Base-by-base conservation (phyloP, 1,140 invertebrate genomes). In the Pseudomyrmex pallidus region DNA sequence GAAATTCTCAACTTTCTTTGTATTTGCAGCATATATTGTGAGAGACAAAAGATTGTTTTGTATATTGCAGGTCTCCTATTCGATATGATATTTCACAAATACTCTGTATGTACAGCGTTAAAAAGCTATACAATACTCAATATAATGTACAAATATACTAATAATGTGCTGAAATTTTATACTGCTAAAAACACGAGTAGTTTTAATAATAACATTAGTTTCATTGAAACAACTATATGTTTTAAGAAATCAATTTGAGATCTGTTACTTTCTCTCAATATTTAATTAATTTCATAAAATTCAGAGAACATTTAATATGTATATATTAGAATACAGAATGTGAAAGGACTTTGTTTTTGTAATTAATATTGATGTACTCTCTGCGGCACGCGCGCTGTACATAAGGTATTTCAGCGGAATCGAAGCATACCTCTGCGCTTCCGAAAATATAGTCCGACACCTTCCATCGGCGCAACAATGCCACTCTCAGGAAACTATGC, bases 401-500 rank as follows among this genome's bases (percentile, higher is more conserved):
- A 35, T 35, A 35, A 35, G 48, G 54, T 63, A 70, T 50, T 59
- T 59, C 4, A 7, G 66, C 22, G 54, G 25, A 17, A 15, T 35
- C 8, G 15, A 57, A 57, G 46, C 35, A 35, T 12, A 13, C 25
- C 13, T 13, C 52, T 5, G 35, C 35, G 35, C 35, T 57, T 17
- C 9, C 15, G 7, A 22, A 25, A 48, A 20, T 13, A 25, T 46
- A 57, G 5, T 15, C n/a, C 44, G 50, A 56, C 52, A 57, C 44
- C 20, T 78, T 70, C 20, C 44, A 70, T 35, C 22, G 50, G 22
- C 48, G 61, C 52, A 59, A 78, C 66, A 70, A 78, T 78, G 44
- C 54, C 76, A 59, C 8, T 46, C 10, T 15, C 67, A 25, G 52
- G 50, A 78, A 78, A 78, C 54, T 78, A 78, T 78, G 66, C 17